Evolutionary conservation across 2,888 invertebrate genomes (phyloP).

Genomic region (Yponomeuta cagnagella): DNA sequence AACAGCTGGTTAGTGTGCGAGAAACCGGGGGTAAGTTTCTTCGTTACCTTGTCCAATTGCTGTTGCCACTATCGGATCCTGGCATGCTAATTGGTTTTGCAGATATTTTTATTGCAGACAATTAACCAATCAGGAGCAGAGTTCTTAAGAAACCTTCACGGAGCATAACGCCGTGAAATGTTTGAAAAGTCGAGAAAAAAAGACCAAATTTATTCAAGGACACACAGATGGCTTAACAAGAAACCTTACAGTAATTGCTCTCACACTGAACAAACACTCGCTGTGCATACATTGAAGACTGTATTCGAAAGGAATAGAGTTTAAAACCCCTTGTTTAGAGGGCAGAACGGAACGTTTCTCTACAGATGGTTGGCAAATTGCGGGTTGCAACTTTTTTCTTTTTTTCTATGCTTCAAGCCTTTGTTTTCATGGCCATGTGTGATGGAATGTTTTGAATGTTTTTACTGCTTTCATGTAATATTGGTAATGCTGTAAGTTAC

Average conservation of each 20-base stretch:
- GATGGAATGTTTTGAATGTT: no score
- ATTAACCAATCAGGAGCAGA: no score
- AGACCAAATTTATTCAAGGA: constrained; percentile 4
- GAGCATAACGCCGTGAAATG: no score
- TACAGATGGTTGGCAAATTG: constrained; percentile 13
- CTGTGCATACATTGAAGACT: neutral
- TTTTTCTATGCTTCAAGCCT: neutral
- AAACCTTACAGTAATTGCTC: constrained; percentile 5
- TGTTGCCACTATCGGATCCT: no score
- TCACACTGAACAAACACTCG: neutral
- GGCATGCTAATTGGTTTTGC: no score
- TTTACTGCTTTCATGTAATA: no score
- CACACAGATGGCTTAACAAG: constrained; percentile 8
- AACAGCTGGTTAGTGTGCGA: no score
- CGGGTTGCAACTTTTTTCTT: constrained; percentile 6
- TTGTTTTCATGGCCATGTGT: neutral
- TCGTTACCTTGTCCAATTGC: no score
- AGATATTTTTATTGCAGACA: no score
- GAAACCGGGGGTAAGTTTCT: no score
- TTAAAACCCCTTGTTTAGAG: neutral
- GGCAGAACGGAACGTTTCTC: neutral
- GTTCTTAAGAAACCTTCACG: no score
- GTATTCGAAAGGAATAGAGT: neutral
- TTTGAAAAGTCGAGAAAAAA: neutral
- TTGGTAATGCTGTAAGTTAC: no score